These are phyloP conservation scores for Pagrus major DNA, from an alignment of 2,113 vertebrate genomes.

Conservation along the genomic window DNA sequence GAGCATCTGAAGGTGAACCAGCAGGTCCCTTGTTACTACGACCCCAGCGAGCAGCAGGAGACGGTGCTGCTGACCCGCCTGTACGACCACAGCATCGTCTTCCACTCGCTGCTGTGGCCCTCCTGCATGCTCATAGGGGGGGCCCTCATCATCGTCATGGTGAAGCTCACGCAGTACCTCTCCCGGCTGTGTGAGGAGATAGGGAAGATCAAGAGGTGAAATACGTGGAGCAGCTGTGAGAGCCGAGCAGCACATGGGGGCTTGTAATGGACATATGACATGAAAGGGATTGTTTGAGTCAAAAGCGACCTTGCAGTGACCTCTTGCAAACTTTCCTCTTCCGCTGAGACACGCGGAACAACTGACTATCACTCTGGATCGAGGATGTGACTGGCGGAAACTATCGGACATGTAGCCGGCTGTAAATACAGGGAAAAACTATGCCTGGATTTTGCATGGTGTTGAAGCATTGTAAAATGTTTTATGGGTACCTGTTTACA, in stretches of 20 bases:
- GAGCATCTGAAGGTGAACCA: constrained; percentile 91
- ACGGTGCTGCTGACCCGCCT: constrained; percentile 90
- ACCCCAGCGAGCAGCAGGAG: constrained; percentile 90
- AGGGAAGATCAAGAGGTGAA: constrained; percentile 91
- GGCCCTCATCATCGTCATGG: constrained; percentile 91
- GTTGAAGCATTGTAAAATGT: constrained; percentile 16
- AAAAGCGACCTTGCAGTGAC: constrained; percentile 37
- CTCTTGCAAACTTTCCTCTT: constrained; percentile 41
- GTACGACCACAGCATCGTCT: constrained; percentile 88
- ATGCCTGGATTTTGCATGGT: constrained; percentile 6
- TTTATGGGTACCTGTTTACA: constrained; percentile 38
- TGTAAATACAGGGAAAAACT: constrained; percentile 25
- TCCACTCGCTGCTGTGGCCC: constrained; percentile 94
- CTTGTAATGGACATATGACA: constrained; percentile 11
- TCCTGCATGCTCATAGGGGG: constrained; percentile 92
- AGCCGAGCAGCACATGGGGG: background rate
- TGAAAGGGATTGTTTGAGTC: constrained; percentile 39
- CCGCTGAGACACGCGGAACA: constrained; percentile 35
- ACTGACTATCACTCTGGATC: constrained; percentile 37
- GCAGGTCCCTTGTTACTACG: constrained; percentile 90
- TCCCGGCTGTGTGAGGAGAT: constrained; percentile 93
- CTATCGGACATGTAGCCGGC: background rate
- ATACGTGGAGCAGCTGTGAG: constrained; percentile 15
- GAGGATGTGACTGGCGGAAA: constrained; percentile 42
- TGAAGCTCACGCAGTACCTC: constrained; percentile 95